Evolutionary conservation across 2,113 vertebrate species (phyloP).

Genomic region (Chloebia gouldiae): DNA sequence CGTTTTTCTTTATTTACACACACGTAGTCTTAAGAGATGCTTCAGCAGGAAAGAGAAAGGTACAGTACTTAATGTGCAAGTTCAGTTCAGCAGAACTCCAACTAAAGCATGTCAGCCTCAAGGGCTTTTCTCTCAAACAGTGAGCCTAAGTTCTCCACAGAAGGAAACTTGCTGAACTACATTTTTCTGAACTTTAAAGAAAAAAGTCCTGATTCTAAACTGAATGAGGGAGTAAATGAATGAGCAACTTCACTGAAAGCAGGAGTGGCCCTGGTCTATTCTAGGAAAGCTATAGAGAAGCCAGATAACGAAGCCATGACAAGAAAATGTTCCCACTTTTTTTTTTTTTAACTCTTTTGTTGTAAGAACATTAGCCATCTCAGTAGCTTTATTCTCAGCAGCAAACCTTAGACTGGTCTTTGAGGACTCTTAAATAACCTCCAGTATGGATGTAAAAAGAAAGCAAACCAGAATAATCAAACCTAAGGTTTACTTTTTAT

Average conservation of each 20-base stretch:
- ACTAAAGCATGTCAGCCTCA: slow-evolving; percentile 1
- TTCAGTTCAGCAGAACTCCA: slow-evolving; percentile 48
- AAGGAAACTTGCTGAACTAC: slow-evolving; percentile 44
- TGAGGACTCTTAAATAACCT: slow-evolving; percentile 15
- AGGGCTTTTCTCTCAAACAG: slow-evolving; percentile 39
- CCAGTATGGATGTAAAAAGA: not conserved
- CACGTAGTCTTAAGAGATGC: not conserved
- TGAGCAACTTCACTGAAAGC: slow-evolving; percentile 21
- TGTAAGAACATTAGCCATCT: not conserved
- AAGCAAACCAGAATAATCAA: not conserved
- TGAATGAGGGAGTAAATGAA: slow-evolving; percentile 25
- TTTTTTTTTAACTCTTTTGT: not conserved
- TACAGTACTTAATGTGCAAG: slow-evolving; percentile 14
- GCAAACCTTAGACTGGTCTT: not conserved
- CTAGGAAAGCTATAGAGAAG: slow-evolving; percentile 7
- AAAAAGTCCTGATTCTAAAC: slow-evolving; percentile 15
- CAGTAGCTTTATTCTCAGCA: slow-evolving; percentile 37
- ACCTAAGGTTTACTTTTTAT: not conserved
- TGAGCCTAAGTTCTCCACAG: slow-evolving; percentile 19
- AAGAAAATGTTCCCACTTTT: not conserved
- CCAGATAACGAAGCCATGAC: not conserved
- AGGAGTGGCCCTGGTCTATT: not conserved
- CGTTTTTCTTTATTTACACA: not conserved
- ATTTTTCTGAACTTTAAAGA: slow-evolving; percentile 47
- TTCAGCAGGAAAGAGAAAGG: not conserved